Percentiles rank a stretch among this genome's conserved stretches.
These are phyloP conservation scores for Xenus cinereus DNA, from an alignment of 2,113 vertebrate species.

Conservation along the genomic window DNA sequence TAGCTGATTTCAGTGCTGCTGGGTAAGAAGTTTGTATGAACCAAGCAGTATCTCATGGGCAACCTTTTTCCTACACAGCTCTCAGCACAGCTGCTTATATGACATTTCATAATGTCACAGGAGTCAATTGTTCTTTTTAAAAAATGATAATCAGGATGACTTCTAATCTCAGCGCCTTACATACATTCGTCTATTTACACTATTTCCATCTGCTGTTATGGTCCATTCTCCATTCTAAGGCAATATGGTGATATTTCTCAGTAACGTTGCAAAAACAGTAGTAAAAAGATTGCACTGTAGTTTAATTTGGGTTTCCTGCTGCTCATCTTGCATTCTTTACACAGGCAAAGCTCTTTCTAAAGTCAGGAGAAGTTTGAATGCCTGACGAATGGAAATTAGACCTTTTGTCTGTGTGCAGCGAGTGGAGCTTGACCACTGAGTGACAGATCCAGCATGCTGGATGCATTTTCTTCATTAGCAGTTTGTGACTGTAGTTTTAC, in stretches of 20 bases:
- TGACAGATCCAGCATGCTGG: not conserved
- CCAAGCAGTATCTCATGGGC: not conserved
- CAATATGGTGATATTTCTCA: constrained; percentile 1
- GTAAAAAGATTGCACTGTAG: not conserved
- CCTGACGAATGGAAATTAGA: not conserved
- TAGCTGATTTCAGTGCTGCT: not conserved
- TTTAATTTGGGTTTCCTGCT: not conserved
- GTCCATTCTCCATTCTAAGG: not conserved
- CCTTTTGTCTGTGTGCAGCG: not conserved
- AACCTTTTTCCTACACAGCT: not conserved
- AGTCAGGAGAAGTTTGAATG: not conserved
- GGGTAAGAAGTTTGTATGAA: not conserved
- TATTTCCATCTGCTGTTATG: not conserved
- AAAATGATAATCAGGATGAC: constrained; percentile 25
- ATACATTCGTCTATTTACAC: not conserved
- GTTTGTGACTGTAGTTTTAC: not conserved
- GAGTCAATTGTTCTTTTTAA: constrained; percentile 17
- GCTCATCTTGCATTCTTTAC: not conserved
- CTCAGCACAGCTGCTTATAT: constrained; percentile 27
- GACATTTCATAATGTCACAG: constrained; percentile 54
- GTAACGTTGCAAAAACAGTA: not conserved
- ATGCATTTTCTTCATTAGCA: not conserved
- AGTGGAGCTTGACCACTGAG: not conserved
- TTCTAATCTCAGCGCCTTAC: not conserved
- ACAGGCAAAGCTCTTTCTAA: not conserved